Conservation (phyloP, 2,113 vertebrate species). For the Symphodus melops region DNA sequence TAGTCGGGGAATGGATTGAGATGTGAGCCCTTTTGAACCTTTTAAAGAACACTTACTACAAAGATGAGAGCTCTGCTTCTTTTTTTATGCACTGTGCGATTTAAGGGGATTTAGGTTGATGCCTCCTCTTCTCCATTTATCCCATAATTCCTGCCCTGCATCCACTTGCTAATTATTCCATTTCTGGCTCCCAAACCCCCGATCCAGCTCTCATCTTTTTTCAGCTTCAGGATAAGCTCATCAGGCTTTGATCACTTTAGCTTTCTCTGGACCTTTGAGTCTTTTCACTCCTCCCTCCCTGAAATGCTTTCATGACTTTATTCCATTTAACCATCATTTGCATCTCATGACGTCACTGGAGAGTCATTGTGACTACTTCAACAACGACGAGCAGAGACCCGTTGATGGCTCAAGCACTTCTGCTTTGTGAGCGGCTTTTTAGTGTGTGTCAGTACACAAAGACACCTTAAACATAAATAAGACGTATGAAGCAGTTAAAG, state of each 20-base stretch:
- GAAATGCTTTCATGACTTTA: neutral
- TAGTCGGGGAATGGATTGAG: neutral
- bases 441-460: no score
- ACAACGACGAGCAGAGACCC: no score
- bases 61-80: neutral
- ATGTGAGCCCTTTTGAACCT: conserved; percentile 1
- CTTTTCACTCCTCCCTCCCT: neutral
- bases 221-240: conserved; percentile 34
- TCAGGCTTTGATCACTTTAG: conserved; percentile 13
- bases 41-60: conserved; percentile 13
- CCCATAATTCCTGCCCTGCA: conserved; percentile 45
- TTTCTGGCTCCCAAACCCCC: neutral
- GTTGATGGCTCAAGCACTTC: no score
- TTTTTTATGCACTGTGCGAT: conserved; percentile 1
- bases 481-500: neutral
- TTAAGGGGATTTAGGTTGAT: conserved; percentile 43
- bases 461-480: no score
- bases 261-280: conserved; percentile 7
- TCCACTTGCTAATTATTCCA: conserved; percentile 47
- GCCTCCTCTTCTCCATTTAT: conserved; percentile 17
- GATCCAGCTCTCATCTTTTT: neutral
- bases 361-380: neutral
- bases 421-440: no score
- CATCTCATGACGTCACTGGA: neutral
- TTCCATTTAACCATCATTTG: neutral